Evolutionary conservation across 2,113 vertebrate genomes (phyloP).

Genomic region (Otocyon megalotis): DNA sequence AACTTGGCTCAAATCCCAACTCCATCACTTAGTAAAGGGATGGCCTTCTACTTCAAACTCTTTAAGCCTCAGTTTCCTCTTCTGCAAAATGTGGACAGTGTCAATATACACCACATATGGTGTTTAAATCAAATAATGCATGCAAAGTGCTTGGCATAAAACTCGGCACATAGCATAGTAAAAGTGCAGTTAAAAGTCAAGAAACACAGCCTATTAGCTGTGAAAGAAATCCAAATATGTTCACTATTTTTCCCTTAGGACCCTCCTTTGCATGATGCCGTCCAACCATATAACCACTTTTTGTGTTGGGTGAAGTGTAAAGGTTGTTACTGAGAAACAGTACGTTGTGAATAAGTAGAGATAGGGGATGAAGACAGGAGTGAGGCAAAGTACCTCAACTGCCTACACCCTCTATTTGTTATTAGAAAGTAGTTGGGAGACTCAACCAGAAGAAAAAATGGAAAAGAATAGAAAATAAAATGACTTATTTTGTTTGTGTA

Average conservation of each 20-base stretch:
- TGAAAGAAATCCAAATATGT: neutral
- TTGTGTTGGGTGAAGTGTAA: neutral
- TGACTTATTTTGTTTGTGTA: neutral
- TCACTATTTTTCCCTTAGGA: neutral
- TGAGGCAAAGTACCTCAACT: neutral
- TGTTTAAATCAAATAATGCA: neutral
- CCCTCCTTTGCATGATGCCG: neutral
- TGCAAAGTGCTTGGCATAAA: neutral
- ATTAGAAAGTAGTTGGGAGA: constrained; percentile 1
- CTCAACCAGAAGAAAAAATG: neutral
- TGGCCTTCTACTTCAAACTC: neutral
- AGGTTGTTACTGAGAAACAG: neutral
- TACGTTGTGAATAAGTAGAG: neutral
- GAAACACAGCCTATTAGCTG: neutral
- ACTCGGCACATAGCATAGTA: neutral
- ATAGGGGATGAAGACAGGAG: neutral
- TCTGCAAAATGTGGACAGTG: neutral
- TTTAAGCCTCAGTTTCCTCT: neutral
- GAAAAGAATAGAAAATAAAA: constrained; percentile 20
- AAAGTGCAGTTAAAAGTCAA: neutral
- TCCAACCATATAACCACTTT: neutral
- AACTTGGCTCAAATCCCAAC: constrained; percentile 4
- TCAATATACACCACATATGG: neutral
- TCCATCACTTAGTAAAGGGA: neutral
- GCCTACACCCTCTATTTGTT: neutral